Conservation (phyloP, 2,113 vertebrate species). For the Zosterops hypoxanthus region DNA sequence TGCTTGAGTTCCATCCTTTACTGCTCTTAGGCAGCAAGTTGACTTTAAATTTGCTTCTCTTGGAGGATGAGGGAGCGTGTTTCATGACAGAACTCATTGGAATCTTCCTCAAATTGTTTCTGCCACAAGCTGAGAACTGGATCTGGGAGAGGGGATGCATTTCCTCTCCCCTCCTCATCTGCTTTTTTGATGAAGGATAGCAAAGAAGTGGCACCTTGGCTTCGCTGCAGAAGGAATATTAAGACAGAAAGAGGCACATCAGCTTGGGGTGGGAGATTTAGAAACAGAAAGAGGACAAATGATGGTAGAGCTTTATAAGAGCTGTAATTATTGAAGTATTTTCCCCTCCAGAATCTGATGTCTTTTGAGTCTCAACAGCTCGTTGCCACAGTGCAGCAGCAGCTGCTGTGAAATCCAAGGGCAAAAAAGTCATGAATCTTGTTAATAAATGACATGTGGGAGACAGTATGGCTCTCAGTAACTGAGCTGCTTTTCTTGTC, state of each 20-base stretch:
- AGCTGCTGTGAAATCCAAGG: conserved; percentile 4
- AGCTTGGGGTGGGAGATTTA: not conserved
- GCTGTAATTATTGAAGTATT: not conserved
- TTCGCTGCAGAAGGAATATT: not conserved
- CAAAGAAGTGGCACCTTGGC: not conserved
- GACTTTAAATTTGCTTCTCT: not conserved
- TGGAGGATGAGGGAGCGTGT: fast-evolving
- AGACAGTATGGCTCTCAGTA: not conserved
- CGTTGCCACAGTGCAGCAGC: not conserved
- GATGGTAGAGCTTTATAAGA: not conserved
- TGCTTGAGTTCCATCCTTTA: not conserved
- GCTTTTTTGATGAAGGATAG: not conserved
- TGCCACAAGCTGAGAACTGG: not conserved
- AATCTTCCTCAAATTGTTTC: not conserved
- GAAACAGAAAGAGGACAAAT: not conserved
- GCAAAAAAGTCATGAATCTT: not conserved
- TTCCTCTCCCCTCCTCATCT: fast-evolving
- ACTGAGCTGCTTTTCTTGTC: not conserved
- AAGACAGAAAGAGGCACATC: not conserved
- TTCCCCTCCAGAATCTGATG: not conserved
- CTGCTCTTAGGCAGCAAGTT: not conserved
- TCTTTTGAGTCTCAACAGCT: not conserved
- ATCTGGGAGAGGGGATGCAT: not conserved
- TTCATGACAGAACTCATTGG: not conserved
- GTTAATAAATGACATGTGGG: not conserved